A percentile compares a stretch with the other conserved stretches of the same genome.
These are phyloP conservation scores for Turritopsis dohrnii DNA, from an alignment of 30 jellyfish, hydroid and myxozoan species.

Conservation along the genomic window DNA sequence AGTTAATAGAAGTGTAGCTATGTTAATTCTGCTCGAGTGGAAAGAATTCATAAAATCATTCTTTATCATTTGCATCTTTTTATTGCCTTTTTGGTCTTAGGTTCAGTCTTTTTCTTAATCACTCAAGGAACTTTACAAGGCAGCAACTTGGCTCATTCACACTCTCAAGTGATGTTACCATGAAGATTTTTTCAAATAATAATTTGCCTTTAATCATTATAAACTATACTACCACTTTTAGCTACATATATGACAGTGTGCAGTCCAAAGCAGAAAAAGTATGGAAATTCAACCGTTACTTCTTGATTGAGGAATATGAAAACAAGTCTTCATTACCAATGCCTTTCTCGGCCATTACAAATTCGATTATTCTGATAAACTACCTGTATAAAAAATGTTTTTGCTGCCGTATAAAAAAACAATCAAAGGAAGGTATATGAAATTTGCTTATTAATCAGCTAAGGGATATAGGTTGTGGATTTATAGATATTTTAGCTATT, in stretches of 20 bases:
- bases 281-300: neutral
- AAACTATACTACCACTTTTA: too few relatives aligned
- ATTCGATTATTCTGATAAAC: neutral
- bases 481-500: neutral
- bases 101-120: too few relatives aligned
- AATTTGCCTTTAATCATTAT: too few relatives aligned
- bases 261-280: conserved; percentile 1
- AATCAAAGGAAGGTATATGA: neutral
- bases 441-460: neutral
- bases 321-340: neutral
- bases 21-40: too few relatives aligned
- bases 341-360: neutral
- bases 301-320: conserved; percentile 1
- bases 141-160: too few relatives aligned
- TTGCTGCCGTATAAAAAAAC: neutral
- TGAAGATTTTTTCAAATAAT: too few relatives aligned
- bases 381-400: neutral
- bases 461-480: neutral
- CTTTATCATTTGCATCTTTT: too few relatives aligned
- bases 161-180: too few relatives aligned
- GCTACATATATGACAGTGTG: neutral
- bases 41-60: too few relatives aligned
- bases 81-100: too few relatives aligned
- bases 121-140: too few relatives aligned
- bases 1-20: too few relatives aligned